Percentiles rank a stretch among this genome's conserved stretches.
Conservation (phyloP, 1,140 invertebrate genomes). For the Meloidogyne floridensis region DNA sequence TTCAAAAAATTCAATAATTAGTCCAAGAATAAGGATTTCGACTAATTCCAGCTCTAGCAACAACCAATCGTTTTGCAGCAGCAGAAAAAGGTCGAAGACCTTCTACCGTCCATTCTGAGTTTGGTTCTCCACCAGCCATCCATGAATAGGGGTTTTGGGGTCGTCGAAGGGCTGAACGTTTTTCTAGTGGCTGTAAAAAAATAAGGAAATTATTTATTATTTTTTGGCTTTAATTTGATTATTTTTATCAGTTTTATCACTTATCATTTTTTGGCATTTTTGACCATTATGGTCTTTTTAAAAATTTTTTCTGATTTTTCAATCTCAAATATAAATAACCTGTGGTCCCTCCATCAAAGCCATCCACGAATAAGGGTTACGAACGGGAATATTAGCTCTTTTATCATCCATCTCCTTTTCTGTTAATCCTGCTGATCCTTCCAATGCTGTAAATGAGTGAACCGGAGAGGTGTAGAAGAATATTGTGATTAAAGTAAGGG, state of each 20-base stretch:
- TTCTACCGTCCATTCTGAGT: slow-evolving; percentile 11
- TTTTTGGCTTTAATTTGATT: too few species aligned
- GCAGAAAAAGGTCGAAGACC: slow-evolving; percentile 28
- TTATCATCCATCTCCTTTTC: slow-evolving; percentile 9
- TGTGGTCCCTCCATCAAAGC: background rate
- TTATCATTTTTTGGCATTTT: too few species aligned
- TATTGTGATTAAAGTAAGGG: background rate
- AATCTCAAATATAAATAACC: background rate
- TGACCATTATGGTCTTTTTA: too few species aligned
- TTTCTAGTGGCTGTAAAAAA: background rate
- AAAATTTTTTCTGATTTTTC: too few species aligned
- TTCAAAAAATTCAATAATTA: slow-evolving; percentile 1
- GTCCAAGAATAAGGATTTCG: slow-evolving; percentile 20
- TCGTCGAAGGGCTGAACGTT: slow-evolving; percentile 13
- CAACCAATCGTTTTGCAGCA: slow-evolving; percentile 13
- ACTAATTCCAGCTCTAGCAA: slow-evolving; percentile 2
- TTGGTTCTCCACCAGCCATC: slow-evolving; percentile 27
- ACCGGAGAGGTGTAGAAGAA: background rate
- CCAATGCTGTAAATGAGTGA: background rate
- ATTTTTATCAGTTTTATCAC: too few species aligned
- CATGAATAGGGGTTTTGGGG: slow-evolving; percentile 37
- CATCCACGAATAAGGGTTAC: slow-evolving; percentile 35
- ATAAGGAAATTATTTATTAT: background rate
- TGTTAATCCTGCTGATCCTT: slow-evolving; percentile 1
- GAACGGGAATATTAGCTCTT: background rate